A percentile compares a stretch with the other conserved stretches of the same genome.
These are phyloP conservation scores for Leptoteleia sp. DNA, from an alignment of 1,140 invertebrate genomes.

Conservation along the genomic window DNA sequence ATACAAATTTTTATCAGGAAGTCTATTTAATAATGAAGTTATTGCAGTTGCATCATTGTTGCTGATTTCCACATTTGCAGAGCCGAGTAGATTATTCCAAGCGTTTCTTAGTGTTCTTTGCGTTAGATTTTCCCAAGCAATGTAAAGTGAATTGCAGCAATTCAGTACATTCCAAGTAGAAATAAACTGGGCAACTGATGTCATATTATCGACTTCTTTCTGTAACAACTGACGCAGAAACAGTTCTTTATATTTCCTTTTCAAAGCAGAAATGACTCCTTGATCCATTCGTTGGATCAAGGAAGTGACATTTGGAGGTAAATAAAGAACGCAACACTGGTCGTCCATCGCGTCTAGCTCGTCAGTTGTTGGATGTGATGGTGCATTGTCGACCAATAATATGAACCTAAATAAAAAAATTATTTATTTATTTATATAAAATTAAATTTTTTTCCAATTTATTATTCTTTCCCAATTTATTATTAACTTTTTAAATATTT, in stretches of 20 bases:
- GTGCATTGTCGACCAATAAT: constrained; percentile 12
- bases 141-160: constrained; percentile 3
- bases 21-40: too few species aligned
- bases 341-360: constrained; percentile 1
- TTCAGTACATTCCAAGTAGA: constrained; percentile 7
- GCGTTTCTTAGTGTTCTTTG: constrained; percentile 4
- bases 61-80: too few species aligned
- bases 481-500: too few species aligned
- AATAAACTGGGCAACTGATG: background rate
- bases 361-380: constrained; percentile 12
- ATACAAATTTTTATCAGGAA: too few species aligned
- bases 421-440: too few species aligned
- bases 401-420: too few species aligned
- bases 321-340: background rate
- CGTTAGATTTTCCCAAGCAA: constrained; percentile 20
- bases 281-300: constrained; percentile 23
- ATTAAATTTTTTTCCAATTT: too few species aligned
- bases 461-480: too few species aligned
- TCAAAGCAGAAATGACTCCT: constrained; percentile 17
- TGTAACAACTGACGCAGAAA: background rate
- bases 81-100: constrained; percentile 8
- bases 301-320: constrained; percentile 15
- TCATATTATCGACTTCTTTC: background rate
- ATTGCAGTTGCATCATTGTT: too few species aligned
- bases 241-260: constrained; percentile 7